Conservation (phyloP, 1,140 invertebrate genomes). For the Drosophila bifasciata region DNA sequence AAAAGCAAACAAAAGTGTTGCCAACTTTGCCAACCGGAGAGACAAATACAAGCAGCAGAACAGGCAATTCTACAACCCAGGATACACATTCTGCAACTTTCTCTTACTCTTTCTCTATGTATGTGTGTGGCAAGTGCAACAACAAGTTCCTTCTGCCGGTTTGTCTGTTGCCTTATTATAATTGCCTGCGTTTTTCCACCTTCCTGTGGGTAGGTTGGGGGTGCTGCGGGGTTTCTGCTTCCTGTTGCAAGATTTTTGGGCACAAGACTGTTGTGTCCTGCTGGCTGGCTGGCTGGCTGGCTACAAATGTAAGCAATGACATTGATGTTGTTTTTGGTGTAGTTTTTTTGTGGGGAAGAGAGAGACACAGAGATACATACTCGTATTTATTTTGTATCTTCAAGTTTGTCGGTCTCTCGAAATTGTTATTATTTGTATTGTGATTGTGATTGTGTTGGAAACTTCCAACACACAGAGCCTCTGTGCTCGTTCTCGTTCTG, state of each 20-base stretch:
- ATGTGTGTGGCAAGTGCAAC: constrained; percentile 45
- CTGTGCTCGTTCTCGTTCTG: too few species aligned
- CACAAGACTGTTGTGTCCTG: constrained; percentile 29
- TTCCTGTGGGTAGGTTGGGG: constrained; percentile 33
- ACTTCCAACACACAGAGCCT: neutral
- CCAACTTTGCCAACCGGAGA: constrained; percentile 66
- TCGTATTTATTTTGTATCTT: constrained; percentile 44
- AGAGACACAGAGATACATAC: constrained; percentile 25
- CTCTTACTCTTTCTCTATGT: constrained; percentile 5
- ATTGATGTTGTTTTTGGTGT: constrained; percentile 60
- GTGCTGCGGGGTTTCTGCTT: too few species aligned
- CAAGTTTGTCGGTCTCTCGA: constrained; percentile 39
- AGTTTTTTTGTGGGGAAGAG: constrained; percentile 18
- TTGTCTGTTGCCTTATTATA: constrained; percentile 69
- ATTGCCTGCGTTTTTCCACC: constrained; percentile 69
- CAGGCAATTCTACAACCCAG: constrained; percentile 34
- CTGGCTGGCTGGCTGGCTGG: too few species aligned
- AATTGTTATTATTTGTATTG: constrained; percentile 55
- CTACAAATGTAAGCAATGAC: constrained; percentile 67
- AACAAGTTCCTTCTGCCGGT: constrained; percentile 55
- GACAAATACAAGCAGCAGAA: constrained; percentile 62
- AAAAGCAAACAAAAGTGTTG: constrained; percentile 81
- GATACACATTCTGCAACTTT: constrained; percentile 25
- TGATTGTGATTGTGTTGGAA: constrained; percentile 50
- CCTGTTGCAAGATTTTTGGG: constrained; percentile 45